Evolutionary conservation across 2,797 vertebrate genomes (phyloP), one percentile per base, ranked within the genome.

Genomic region (Coregonus ussuriensis): DNA sequence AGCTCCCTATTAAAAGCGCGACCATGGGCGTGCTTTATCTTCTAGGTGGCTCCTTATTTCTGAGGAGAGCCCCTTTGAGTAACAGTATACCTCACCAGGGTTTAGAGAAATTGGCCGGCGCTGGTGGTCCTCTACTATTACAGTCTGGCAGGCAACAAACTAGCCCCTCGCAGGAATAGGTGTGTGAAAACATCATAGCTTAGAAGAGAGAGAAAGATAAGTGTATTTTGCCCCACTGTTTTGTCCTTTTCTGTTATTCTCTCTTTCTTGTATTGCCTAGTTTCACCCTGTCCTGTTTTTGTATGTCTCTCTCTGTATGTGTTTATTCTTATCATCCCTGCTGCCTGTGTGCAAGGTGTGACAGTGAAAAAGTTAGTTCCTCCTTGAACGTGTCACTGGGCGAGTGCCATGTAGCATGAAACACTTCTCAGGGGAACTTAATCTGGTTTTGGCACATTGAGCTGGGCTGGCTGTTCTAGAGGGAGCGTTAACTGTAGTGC

Each of bases 401-500:
- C 54, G 75, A 76, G 47, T 72, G 79, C 77, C 82, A 78, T 75
- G 78, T 80, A 70, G 71, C 80, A 84, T 76, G 79, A 78, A 74
- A 84, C 66, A 76, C 72, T 74, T 67, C 76, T 80, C 72, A 81
- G 79, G 76, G 80, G 83, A 86, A 78, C 85, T 84, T 91, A 93
- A 93, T 93, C 91, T 91, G 83, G 82, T 88, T 75, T 84, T 82
- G 84, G 83, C 92, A 94, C 90, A 89, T 93, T 89, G 88, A 87
- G 79, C 83, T 81, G 68, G 41, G 73, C 80, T 81, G 71, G 54
- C 73, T 76, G 82, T 85, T 82, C 81, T 85, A 59, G 62, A 74
- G 76, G 21, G 72, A 75, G 21, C 77, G 74, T 78, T 80, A 75
- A 77, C 70, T 54, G 21, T 68, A 63, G 33, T 66, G 18, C 47